Evolutionary conservation across 2,888 invertebrate species (phyloP).

Genomic region (Gastracanthus pulcherrimus): DNA sequence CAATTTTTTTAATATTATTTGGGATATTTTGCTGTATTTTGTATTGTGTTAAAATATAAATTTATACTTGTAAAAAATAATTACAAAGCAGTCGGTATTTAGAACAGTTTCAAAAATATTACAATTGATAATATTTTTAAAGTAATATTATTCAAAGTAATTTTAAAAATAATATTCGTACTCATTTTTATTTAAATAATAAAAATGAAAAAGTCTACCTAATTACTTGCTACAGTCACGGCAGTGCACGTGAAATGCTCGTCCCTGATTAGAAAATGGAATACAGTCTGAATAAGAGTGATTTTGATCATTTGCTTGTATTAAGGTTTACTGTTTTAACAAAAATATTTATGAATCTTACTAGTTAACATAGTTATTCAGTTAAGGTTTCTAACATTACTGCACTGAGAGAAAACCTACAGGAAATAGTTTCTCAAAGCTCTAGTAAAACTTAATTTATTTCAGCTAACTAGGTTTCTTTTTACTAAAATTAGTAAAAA

Average conservation of each 20-base stretch:
- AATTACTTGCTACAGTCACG: conserved; percentile 9
- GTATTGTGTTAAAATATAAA: background rate
- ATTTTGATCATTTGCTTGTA: background rate
- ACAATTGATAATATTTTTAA: background rate
- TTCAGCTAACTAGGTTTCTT: no score
- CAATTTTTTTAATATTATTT: background rate
- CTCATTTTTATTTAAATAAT: background rate
- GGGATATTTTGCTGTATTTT: background rate
- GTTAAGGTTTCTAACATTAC: no score
- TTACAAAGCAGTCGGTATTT: background rate
- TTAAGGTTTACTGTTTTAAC: no score
- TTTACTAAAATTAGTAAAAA: no score
- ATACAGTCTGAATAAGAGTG: background rate
- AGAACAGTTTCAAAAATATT: background rate
- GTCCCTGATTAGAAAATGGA: conserved; percentile 17
- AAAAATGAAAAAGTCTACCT: conserved; percentile 18
- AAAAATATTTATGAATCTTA: no score
- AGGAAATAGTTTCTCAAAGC: no score
- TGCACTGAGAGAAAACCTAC: no score
- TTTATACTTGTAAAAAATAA: background rate
- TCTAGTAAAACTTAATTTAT: no score
- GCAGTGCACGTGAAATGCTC: conserved; percentile 10
- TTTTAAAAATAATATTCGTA: background rate
- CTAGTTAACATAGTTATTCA: no score
- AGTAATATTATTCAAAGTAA: background rate